Base-by-base conservation (phyloP, 2,797 vertebrate species). In the Echiichthys vipera region DNA sequence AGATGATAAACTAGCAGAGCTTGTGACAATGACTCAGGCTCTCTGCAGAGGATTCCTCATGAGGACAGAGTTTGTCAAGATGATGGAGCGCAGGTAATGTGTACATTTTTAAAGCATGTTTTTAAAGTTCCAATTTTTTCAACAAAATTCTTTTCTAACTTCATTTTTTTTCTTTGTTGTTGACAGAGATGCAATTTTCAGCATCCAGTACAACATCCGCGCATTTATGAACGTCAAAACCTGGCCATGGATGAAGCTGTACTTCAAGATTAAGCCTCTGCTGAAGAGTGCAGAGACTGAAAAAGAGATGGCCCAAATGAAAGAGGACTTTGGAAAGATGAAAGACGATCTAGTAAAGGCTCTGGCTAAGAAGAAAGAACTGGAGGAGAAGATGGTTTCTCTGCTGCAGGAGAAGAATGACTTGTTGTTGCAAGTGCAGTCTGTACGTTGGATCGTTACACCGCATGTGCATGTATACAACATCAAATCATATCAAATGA, bases 211-310 rank as follows among this genome's bases (percentile, higher is more conserved):
- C 93, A 98, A 97, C 0, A 29, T 98, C 32, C 94, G 96, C 0
- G 76, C 97, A 9, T 98, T 98, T 92, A 97, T 97, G 96, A 97
- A 96, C 9, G 97, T 98, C 9, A 98, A 98, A 85, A 94, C 95
- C 22, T 98, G 97, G 97, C 96, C 97, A 49, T 98, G 97, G 97
- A 98, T 98, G 96, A 98, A 98, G 82, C 83, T 98, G 3, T 98
- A 96, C 81, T 98, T 97, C 90, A 98, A 94, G 83, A 97, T 98
- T 63, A 98, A 98, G 63, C 96, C 96, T 46, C 94, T 98, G 22
- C 89, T 98, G 57, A 96, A 95, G 93, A 96, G 95, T 15, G 96
- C 96, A 2, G 96, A 98, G 72, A 94, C 94, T 12, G 97, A 97
- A 71, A 98, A 98, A 47, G 97, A 98, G 30, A 96, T 97, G 96